Conservation (phyloP, 2,113 vertebrate genomes). For the Microcebus murinus region DNA sequence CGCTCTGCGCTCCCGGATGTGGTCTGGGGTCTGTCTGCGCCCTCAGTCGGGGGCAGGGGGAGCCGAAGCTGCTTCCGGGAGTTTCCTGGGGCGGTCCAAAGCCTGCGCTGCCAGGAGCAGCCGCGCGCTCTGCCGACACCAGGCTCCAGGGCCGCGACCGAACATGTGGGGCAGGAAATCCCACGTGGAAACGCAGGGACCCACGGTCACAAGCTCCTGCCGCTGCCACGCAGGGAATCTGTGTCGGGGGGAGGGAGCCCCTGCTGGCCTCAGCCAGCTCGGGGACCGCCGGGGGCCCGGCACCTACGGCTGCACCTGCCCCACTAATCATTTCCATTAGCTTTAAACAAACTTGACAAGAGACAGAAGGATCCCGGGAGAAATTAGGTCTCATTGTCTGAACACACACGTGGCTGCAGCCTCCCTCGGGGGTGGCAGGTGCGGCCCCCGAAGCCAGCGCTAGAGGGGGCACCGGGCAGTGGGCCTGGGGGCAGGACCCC, state of each 20-base stretch:
- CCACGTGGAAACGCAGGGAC: not conserved
- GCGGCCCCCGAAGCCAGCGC: fast-evolving
- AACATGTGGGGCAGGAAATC: no score
- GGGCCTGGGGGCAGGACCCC: not conserved
- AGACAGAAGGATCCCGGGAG: constrained; percentile 76
- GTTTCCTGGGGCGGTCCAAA: not conserved
- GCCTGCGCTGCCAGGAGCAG: not conserved
- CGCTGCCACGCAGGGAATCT: not conserved
- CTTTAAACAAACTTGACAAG: constrained; percentile 82
- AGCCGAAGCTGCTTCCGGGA: not conserved
- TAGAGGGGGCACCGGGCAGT: fast-evolving
- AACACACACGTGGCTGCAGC: fast-evolving
- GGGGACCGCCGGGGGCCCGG: not conserved
- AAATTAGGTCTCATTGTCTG: constrained; percentile 66
- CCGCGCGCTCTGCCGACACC: not conserved
- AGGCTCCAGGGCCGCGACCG: no score
- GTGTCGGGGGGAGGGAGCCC: not conserved
- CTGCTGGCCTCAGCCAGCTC: not conserved
- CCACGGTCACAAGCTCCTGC: not conserved
- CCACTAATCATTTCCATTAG: constrained; percentile 82
- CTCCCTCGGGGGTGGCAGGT: not conserved
- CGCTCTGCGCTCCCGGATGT: no score
- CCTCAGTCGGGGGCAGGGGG: no score
- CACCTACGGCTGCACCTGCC: constrained; percentile 64
- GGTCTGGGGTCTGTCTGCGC: no score